Evolutionary conservation across 64 coral and sea anemone genomes (phyloP), one percentile per base, ranked within the genome.

Genomic region (Platygyra sinensis): DNA sequence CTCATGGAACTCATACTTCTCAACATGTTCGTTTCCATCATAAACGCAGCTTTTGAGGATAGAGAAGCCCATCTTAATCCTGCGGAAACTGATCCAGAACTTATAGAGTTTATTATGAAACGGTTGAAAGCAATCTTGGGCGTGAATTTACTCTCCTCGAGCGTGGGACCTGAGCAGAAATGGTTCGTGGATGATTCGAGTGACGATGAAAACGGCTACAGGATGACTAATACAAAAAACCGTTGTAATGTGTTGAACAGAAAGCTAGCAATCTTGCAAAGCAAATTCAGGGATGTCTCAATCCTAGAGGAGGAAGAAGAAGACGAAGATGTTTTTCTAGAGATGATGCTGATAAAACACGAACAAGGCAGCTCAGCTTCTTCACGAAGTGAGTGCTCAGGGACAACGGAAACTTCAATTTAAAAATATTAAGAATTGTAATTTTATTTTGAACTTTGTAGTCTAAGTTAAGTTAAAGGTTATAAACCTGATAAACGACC

Each of bases 21-120:
- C 4, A 92, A 92, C 57, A 92, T 92, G 46, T 92, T 92, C 36
- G 74, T 92, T 5, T 67, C 80, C 2, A 92, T 92, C 30, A 92
- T 92, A 75, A 92, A 78, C 38, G n/a, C 80, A 11, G 73, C 90
- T 11, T 86, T 92, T 78, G 72, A 28, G 38, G n/a, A 67, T 28
- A 30, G 18, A 55, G 18, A 59, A 28, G 62, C 31, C 22, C 24
- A 63, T 16, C 30, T 63, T 24, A 65, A 76, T 9, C 57, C 72
- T 50, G 33, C 72, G 9, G 71, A 84, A 71, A 86, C 90, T 7
- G 81, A 92, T 11, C 90, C 90, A 38, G 81, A 92, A 75, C 50
- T 92, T 8, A 49, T 86, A 25, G 61, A 75, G 57, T 86, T 86
- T 33, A 54, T 92, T 30, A 69, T 77, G 22, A 60, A 86, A 38